These are phyloP conservation scores for Bombus breviceps DNA, from an alignment of 1,140 invertebrate species.

Conservation along the genomic window DNA sequence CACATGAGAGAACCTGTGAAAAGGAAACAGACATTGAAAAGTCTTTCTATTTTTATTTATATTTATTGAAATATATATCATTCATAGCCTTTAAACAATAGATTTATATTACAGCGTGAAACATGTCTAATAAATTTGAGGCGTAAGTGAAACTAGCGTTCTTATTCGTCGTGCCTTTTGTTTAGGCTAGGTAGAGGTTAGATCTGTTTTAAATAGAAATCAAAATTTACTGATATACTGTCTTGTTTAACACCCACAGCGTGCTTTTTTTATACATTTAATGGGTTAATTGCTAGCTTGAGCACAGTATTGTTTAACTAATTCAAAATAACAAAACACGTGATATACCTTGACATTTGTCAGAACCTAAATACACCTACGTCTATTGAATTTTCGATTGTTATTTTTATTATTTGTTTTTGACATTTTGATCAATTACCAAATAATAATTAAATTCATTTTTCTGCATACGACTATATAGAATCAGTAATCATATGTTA, in stretches of 20 bases:
- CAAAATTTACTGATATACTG: conserved; percentile 9
- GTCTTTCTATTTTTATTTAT: conserved; percentile 74
- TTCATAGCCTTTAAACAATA: conserved; percentile 73
- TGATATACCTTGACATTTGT: conserved; percentile 28
- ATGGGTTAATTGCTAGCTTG: conserved; percentile 3
- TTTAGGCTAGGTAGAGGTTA: conserved; percentile 51
- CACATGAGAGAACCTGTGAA: conserved; percentile 58
- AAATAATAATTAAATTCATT: background rate
- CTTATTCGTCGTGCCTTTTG: conserved; percentile 48
- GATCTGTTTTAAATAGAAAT: conserved; percentile 45
- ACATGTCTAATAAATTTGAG: conserved; percentile 87
- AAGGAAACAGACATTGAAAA: conserved; percentile 53
- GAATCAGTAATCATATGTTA: background rate
- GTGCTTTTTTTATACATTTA: background rate
- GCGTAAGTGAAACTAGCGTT: conserved; percentile 82
- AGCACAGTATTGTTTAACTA: background rate
- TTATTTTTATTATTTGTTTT: conserved; percentile 5
- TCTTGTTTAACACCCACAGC: background rate
- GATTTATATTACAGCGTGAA: conserved; percentile 66
- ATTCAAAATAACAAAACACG: conserved; percentile 18
- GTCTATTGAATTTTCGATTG: background rate
- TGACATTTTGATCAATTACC: background rate
- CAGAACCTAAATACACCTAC: conserved; percentile 2
- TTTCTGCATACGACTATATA: background rate
- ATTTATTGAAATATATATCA: conserved; percentile 67